These are phyloP conservation scores for Porites cylindrica DNA, from an alignment of 92 coral and sea anemone genomes.

Conservation along the genomic window DNA sequence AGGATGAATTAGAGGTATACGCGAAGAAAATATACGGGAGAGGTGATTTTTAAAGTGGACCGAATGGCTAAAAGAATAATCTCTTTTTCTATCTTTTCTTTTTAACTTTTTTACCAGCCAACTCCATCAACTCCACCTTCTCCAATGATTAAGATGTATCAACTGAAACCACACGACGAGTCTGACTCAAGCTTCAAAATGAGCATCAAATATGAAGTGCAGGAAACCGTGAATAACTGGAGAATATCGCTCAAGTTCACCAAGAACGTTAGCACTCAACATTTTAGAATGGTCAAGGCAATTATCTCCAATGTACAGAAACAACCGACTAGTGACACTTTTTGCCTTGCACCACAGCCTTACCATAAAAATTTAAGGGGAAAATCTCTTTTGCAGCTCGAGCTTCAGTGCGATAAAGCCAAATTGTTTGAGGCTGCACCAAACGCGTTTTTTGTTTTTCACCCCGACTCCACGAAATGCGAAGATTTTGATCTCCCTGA, in stretches of 20 bases:
- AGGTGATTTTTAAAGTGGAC: neutral
- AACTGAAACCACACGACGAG: slow-evolving; percentile 33
- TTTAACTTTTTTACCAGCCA: neutral
- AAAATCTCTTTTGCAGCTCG: slow-evolving; percentile 20
- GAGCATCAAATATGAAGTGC: slow-evolving; percentile 13
- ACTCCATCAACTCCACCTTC: neutral
- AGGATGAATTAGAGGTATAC: neutral
- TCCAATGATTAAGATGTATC: neutral
- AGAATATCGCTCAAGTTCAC: slow-evolving; percentile 41
- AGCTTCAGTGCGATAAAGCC: slow-evolving; percentile 27
- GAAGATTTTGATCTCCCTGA: slow-evolving; percentile 26
- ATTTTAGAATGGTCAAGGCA: slow-evolving; percentile 32
- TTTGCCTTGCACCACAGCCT: slow-evolving; percentile 25
- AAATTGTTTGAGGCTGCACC: slow-evolving; percentile 36
- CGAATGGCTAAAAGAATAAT: neutral
- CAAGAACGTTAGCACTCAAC: slow-evolving; percentile 24
- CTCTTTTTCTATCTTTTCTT: neutral
- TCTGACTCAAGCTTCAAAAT: slow-evolving; percentile 36
- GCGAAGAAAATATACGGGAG: neutral
- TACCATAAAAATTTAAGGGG: slow-evolving; percentile 7
- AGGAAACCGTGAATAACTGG: slow-evolving; percentile 22
- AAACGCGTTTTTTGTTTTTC: slow-evolving; percentile 23
- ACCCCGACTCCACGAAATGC: slow-evolving; percentile 14
- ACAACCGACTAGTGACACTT: neutral
- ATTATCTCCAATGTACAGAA: neutral